phyloP scores from a whole-genome alignment of 2,888 invertebrate genomes.

The Cantharis rufa region DNA sequence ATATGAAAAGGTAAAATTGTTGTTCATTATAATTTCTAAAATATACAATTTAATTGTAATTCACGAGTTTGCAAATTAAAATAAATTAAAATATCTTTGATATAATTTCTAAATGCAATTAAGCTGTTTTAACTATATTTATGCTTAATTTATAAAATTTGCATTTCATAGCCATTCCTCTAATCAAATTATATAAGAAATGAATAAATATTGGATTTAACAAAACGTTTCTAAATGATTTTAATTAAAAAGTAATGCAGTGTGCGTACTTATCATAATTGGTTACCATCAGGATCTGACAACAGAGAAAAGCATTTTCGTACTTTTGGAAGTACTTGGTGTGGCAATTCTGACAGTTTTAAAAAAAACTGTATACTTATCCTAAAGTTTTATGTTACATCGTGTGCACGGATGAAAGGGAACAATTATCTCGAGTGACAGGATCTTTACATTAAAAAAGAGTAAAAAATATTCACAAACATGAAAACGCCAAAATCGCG shows the following conservation, averaged over 20 bases:
- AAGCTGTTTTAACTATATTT: background rate
- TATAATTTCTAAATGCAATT: background rate
- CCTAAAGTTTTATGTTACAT: background rate
- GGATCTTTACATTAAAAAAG: background rate
- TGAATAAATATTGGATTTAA: background rate
- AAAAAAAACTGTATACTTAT: background rate
- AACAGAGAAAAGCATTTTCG: background rate
- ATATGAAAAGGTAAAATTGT: background rate
- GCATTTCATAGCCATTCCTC: background rate
- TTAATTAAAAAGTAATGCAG: background rate
- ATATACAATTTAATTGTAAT: background rate
- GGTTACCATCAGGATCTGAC: background rate
- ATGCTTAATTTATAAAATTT: background rate
- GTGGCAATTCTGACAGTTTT: no score
- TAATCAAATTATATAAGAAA: background rate
- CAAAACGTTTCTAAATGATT: background rate
- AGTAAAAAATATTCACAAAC: background rate
- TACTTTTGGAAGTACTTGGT: background rate
- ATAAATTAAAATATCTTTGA: background rate
- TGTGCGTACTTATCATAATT: background rate
- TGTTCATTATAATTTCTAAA: background rate
- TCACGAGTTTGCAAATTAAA: background rate
- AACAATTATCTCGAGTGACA: background rate
- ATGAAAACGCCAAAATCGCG: background rate
- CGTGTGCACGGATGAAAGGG: background rate